Conservation (phyloP, 2,797 vertebrate species). For the Megaceryle alcyon region DNA sequence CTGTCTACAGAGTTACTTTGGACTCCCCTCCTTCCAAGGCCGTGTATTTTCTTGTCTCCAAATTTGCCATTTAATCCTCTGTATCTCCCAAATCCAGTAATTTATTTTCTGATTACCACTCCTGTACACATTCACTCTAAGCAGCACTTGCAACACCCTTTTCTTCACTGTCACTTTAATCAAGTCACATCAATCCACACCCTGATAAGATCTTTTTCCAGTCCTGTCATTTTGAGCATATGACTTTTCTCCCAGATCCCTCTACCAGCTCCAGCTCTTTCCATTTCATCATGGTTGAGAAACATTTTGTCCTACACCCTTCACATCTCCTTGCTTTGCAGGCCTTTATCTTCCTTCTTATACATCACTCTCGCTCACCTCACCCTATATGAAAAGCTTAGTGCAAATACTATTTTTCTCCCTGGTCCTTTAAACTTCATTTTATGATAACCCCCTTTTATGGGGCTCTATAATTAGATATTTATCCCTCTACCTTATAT, state of each 20-base stretch:
- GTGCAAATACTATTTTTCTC: background rate
- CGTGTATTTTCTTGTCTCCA: background rate
- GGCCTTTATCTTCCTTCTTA: background rate
- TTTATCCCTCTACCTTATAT: background rate
- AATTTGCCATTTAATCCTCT: background rate
- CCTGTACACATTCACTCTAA: background rate
- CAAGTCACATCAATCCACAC: background rate
- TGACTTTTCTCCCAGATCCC: background rate
- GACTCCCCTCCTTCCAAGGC: background rate
- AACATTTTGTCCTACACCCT: background rate
- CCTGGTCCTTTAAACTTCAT: background rate
- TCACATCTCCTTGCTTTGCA: background rate
- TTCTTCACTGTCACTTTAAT: background rate
- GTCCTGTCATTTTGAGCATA: background rate
- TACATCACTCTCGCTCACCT: background rate
- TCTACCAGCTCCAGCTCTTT: background rate
- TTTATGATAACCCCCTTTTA: background rate
- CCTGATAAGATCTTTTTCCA: conserved; percentile 4
- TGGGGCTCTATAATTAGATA: background rate
- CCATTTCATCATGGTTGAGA: conserved; percentile 10
- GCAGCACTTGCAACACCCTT: background rate
- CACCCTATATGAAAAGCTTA: background rate
- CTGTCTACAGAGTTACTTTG: background rate
- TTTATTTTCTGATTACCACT: background rate
- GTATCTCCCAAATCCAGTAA: background rate